Conservation (phyloP, 2,113 vertebrate genomes). For the Menura novaehollandiae region DNA sequence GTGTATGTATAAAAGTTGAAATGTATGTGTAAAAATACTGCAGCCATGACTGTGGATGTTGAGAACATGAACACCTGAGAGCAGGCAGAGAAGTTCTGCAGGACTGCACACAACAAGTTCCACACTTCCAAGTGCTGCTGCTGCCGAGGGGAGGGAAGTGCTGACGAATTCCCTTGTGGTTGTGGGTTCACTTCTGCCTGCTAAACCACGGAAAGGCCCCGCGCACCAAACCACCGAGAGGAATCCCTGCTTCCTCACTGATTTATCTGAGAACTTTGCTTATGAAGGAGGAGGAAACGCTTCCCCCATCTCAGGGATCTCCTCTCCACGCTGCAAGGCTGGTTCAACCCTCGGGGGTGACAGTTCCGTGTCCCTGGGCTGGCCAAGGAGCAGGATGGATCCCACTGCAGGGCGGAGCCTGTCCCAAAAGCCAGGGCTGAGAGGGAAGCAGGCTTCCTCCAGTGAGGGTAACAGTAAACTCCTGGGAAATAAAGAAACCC, state of each 20-base stretch:
- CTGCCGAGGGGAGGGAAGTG: neutral
- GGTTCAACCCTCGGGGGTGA: neutral
- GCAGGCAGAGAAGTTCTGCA: neutral
- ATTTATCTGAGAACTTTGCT: fast-evolving
- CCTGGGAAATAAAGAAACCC: neutral
- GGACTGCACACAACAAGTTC: neutral
- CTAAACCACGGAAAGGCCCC: neutral
- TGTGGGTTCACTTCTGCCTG: neutral
- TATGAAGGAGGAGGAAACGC: fast-evolving
- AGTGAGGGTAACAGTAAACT: neutral
- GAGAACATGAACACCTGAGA: neutral
- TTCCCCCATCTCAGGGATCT: neutral
- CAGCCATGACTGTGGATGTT: fast-evolving
- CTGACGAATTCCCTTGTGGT: neutral
- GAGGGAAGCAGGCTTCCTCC: neutral
- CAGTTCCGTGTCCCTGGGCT: fast-evolving
- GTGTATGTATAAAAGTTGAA: neutral
- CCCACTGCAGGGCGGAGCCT: neutral
- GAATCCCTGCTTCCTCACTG: neutral
- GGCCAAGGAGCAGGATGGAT: neutral
- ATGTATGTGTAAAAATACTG: fast-evolving
- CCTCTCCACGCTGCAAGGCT: fast-evolving
- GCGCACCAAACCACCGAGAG: neutral
- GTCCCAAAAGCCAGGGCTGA: neutral
- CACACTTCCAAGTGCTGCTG: neutral